Percentiles rank a stretch among this genome's conserved stretches.
Evolutionary conservation across 2,113 vertebrate species (phyloP).

Genomic region (Pomatorhinus ruficollis): DNA sequence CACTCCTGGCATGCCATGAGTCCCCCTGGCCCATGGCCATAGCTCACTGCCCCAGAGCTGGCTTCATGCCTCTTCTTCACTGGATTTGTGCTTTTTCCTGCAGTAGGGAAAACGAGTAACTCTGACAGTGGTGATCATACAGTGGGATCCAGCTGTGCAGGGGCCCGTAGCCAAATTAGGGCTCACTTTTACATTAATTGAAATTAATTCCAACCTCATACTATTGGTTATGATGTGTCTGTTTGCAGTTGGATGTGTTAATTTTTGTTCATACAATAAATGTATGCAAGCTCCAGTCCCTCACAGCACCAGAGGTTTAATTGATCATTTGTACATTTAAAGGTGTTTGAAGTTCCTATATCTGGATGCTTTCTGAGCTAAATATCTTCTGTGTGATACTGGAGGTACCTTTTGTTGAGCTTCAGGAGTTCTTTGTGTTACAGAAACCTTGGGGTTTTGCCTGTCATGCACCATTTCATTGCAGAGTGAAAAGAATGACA

Average conservation of each 20-base stretch:
- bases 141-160: background rate
- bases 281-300: background rate
- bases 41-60: background rate
- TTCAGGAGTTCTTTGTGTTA: background rate
- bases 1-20: rapidly evolving
- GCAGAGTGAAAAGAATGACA: background rate
- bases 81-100: background rate
- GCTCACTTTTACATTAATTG: background rate
- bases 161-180: background rate
- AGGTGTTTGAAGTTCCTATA: background rate
- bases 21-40: background rate
- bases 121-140: background rate
- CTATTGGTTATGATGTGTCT: background rate
- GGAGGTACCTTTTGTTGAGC: background rate
- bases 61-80: background rate
- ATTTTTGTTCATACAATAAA: background rate
- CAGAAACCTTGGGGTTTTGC: background rate
- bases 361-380: background rate
- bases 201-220: background rate
- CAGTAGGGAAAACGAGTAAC: background rate
- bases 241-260: background rate
- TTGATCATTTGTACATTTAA: background rate
- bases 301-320: background rate
- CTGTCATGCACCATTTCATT: background rate
- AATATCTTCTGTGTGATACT: background rate